These are phyloP conservation scores for Theretra japonica DNA, from an alignment of 2,888 invertebrate genomes.

Conservation along the genomic window DNA sequence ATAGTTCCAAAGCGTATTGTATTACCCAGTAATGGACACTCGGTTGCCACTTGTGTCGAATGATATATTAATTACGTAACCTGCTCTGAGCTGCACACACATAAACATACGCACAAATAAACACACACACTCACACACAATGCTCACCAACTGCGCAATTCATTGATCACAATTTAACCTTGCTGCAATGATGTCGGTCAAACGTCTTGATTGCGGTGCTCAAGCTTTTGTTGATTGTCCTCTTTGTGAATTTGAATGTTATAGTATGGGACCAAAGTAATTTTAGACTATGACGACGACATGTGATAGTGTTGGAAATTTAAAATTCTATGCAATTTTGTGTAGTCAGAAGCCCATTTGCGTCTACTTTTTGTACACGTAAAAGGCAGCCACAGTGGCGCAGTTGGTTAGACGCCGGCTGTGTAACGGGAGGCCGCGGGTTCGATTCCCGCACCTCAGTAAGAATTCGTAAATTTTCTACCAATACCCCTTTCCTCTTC, in stretches of 20 bases:
- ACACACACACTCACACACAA: background rate
- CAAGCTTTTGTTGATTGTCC: background rate
- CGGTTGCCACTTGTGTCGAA: background rate
- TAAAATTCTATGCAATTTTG: no score
- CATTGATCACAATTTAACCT: conserved; percentile 42
- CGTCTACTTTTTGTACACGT: no score
- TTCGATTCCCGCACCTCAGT: no score
- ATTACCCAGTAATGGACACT: conserved; percentile 22
- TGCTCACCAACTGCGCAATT: conserved; percentile 39
- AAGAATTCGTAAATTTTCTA: no score
- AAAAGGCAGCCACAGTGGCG: no score
- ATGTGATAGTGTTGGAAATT: no score
- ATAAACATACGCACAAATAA: background rate
- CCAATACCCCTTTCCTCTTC: no score
- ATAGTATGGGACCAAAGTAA: no score
- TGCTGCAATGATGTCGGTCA: conserved; percentile 22
- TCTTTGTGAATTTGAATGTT: background rate
- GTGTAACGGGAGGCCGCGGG: no score
- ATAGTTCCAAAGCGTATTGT: background rate
- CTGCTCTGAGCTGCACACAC: background rate
- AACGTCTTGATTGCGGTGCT: background rate
- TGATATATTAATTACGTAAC: conserved; percentile 29
- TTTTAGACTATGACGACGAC: no score
- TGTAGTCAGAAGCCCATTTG: no score
- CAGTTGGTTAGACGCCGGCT: no score